These are phyloP conservation scores for Trissolcus basalis DNA, from an alignment of 1,140 invertebrate genomes.

Conservation along the genomic window DNA sequence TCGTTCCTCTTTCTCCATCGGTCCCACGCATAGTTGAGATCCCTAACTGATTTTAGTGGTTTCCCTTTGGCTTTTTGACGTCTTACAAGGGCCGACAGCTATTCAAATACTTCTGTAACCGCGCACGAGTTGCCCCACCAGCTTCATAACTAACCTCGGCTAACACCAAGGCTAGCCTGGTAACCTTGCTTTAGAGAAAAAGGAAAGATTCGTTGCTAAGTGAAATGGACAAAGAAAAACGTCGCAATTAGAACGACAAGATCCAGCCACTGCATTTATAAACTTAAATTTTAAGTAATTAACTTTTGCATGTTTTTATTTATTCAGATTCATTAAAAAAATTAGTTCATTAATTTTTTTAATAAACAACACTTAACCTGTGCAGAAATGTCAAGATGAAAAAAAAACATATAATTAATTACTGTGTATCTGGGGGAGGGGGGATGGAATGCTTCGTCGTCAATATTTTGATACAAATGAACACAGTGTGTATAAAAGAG, in stretches of 20 bases:
- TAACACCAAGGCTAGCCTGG: conserved; percentile 61
- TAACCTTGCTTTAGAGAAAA: conserved; percentile 48
- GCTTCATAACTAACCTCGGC: conserved; percentile 74
- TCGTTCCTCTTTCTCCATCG: conserved; percentile 40
- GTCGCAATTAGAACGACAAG: conserved; percentile 30
- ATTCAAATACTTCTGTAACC: conserved; percentile 75
- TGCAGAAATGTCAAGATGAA: too few relatives aligned
- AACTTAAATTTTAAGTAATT: too few relatives aligned
- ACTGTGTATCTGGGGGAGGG: too few relatives aligned
- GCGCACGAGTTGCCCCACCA: conserved; percentile 64
- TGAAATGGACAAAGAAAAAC: conserved; percentile 54
- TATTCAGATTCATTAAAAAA: too few relatives aligned
- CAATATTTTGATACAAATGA: not conserved
- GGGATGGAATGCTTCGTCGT: not conserved
- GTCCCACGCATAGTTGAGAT: conserved; percentile 73
- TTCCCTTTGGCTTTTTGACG: conserved; percentile 76
- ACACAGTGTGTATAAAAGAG: not conserved
- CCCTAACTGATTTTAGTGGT: conserved; percentile 77
- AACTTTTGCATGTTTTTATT: too few relatives aligned
- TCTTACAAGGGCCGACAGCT: conserved; percentile 74
- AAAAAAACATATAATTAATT: too few relatives aligned
- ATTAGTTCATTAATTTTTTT: too few relatives aligned
- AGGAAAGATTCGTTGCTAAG: conserved; percentile 46
- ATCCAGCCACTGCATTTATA: not conserved
- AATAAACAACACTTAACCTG: too few relatives aligned